Evolutionary conservation across 2,888 invertebrate genomes (phyloP).

Genomic region (Zygaena filipendulae): DNA sequence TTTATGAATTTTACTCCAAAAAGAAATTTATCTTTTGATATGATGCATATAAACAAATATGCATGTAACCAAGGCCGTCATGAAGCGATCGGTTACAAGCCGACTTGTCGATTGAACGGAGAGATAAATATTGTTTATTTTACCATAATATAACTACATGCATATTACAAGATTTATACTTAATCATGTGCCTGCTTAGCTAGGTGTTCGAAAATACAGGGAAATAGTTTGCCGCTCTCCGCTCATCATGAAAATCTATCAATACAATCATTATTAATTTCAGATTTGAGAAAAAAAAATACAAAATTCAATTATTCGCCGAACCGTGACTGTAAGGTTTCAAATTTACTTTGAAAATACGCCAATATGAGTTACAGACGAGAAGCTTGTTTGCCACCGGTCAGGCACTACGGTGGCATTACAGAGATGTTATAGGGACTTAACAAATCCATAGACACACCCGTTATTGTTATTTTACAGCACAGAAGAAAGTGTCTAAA

Average conservation of each 20-base stretch:
- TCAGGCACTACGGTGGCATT: conserved; percentile 35
- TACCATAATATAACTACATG: neutral
- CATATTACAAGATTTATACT: conserved; percentile 20
- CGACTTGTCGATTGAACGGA: conserved; percentile 43
- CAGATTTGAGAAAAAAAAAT: no score
- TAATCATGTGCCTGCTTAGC: conserved; percentile 43
- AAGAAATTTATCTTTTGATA: conserved; percentile 37
- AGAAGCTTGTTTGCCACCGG: conserved; percentile 41
- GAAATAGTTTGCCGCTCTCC: conserved; percentile 38
- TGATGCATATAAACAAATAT: conserved; percentile 45
- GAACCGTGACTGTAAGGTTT: conserved; percentile 31
- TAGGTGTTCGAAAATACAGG: conserved; percentile 39
- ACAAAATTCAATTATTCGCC: conserved; percentile 22
- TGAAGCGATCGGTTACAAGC: conserved; percentile 54
- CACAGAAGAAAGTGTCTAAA: no score
- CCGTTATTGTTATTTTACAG: no score
- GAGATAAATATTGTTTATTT: conserved; percentile 20
- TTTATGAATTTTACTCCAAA: conserved; percentile 44
- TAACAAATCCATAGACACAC: conserved; percentile 9
- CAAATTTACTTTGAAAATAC: conserved; percentile 34
- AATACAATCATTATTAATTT: no score
- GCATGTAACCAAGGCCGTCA: conserved; percentile 58
- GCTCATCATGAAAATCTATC: conserved; percentile 24
- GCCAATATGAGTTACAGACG: conserved; percentile 34
- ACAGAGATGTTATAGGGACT: conserved; percentile 22